A percentile compares a stretch with the other conserved stretches of the same genome.
Conservation (phyloP, 2,113 vertebrate species). For the Bombycilla garrulus region DNA sequence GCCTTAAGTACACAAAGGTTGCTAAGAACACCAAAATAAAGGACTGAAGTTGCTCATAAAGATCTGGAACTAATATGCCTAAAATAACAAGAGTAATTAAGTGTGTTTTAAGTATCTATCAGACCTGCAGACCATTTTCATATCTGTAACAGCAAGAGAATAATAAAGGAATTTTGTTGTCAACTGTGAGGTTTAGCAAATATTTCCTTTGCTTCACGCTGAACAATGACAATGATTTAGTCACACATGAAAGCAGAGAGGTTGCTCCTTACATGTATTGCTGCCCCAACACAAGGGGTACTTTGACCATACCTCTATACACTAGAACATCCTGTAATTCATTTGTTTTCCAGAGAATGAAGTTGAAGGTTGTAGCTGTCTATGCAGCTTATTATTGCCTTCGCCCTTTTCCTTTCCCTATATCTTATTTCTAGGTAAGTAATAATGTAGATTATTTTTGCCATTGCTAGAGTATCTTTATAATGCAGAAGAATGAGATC, state of each 20-base stretch:
- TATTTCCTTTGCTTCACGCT: neutral
- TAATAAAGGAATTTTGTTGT: neutral
- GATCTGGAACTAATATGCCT: neutral
- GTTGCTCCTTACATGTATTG: neutral
- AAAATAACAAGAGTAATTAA: neutral
- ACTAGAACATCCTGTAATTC: neutral
- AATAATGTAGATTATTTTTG: neutral
- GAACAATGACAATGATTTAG: neutral
- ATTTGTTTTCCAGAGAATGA: neutral
- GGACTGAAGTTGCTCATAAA: neutral
- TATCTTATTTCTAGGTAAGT: neutral
- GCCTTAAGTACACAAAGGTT: neutral
- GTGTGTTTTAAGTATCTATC: neutral
- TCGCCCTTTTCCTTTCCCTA: neutral
- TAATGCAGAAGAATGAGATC: neutral
- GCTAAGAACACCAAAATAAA: neutral
- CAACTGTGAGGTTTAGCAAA: neutral
- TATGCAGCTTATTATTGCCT: neutral
- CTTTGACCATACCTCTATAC: neutral
- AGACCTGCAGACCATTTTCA: neutral
- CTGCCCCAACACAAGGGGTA: rapidly evolving
- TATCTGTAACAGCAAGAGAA: neutral
- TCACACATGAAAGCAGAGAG: neutral
- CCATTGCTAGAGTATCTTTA: neutral
- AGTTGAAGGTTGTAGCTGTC: neutral